These are phyloP conservation scores for Mormyrus lacerda DNA, from an alignment of 2,113 vertebrate genomes.

Conservation along the genomic window DNA sequence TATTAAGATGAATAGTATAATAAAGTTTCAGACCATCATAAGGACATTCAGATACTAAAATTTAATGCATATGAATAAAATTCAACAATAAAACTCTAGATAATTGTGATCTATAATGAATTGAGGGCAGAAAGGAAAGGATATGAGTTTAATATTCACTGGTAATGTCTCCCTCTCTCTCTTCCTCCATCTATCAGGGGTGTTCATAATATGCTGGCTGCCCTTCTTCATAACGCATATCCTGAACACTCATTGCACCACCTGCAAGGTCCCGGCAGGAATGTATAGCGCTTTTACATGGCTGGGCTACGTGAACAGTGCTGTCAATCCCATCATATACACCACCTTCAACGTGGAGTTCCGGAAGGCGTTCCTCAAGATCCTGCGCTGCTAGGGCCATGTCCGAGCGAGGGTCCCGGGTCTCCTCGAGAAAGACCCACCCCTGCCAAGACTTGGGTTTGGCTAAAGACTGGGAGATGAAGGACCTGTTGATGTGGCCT, in stretches of 20 bases:
- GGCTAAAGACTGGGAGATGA: neutral
- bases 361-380: slow-evolving; percentile 96
- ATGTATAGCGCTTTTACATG: slow-evolving; percentile 95
- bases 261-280: slow-evolving; percentile 79
- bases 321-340: slow-evolving; percentile 96
- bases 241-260: slow-evolving; percentile 88
- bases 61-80: neutral
- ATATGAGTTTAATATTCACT: neutral
- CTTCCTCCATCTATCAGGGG: slow-evolving; percentile 60
- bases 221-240: slow-evolving; percentile 99
- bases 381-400: slow-evolving; percentile 82
- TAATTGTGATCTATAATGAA: neutral
- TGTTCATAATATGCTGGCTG: slow-evolving; percentile 98
- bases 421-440: too few relatives aligned
- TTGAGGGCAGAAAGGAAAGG: neutral
- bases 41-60: neutral
- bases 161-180: neutral
- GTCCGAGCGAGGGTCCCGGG: neutral
- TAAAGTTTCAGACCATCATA: neutral
- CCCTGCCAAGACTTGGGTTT: neutral
- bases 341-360: slow-evolving; percentile 98
- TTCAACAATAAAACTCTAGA: neutral
- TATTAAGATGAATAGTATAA: neutral
- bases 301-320: slow-evolving; percentile 97
- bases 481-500: neutral